Evolutionary conservation across 23 tunicate genomes (phyloP), one percentile per base, ranked within the genome.

Genomic region (Diplosoma virens): DNA sequence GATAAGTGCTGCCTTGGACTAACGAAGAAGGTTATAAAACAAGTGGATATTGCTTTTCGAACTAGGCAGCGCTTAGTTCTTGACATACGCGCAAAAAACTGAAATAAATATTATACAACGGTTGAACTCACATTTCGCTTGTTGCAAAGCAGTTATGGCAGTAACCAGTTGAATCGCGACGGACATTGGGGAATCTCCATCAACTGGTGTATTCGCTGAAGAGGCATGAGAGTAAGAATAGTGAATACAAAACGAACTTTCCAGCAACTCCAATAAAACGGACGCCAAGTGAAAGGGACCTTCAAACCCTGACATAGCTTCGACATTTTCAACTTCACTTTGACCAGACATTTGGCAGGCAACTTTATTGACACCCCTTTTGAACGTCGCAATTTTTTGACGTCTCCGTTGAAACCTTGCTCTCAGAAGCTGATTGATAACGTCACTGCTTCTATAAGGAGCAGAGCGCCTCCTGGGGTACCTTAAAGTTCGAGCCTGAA

Each of bases 121-220:
- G n/a, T n/a, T 11, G 25, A 56, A 26, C 37, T 47, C 59, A 63
- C 90, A 67, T 79, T 76, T 71, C 11, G 71, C 63, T 47, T 86
- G 91, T 2, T 80, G 78, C 18, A 92, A 52, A 0, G 88, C 97
- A 17, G 97, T 80, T 0, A 88, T 84, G 0, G 92, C 90, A 32
- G 97, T 67, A 2, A 92, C 86, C 6, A 92, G 72, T 52, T 84
- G 97, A 31, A 85, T 73, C 1, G 97, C 92, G 22, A 92, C 36
- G 16, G 90, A 79, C 87, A 90, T 84, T 1, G 96, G 96, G 27
- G 96, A 84, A 68, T 84, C 59, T 26, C 78, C 67, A 45, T 81
- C 77, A 0, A 33, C 28, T 7, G 66, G 75, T 3, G 46, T 20
- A 28, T 23, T 35, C 7, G 60, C 35, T 27, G 21, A 71, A 71